These are phyloP conservation scores for Galago senegalensis DNA, from an alignment of 2,797 vertebrate genomes.

Conservation along the genomic window DNA sequence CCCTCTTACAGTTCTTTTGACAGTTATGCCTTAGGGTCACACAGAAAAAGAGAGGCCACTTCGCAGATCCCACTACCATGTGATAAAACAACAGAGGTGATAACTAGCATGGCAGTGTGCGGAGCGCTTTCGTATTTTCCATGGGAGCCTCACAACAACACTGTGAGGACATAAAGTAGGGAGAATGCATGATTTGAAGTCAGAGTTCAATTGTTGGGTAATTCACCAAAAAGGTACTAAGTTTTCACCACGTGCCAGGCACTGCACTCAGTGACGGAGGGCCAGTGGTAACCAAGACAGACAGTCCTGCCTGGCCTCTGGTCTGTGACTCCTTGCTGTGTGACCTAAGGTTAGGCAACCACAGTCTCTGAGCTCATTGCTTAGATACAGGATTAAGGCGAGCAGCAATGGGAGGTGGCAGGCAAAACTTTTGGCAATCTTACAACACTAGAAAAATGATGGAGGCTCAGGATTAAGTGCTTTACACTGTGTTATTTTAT, in stretches of 20 bases:
- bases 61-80: too few relatives aligned
- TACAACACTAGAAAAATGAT: neutral
- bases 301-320: neutral
- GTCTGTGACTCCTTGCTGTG: neutral
- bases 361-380: neutral
- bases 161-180: neutral
- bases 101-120: neutral
- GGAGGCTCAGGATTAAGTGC: neutral
- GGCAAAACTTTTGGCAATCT: neutral
- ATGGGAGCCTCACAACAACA: neutral
- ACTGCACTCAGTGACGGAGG: neutral
- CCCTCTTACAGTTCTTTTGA: neutral
- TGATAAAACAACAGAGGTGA: neutral
- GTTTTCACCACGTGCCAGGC: neutral
- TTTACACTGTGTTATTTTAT: neutral
- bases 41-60: too few relatives aligned
- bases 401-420: neutral
- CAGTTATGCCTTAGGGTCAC: neutral
- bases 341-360: neutral
- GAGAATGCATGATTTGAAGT: neutral
- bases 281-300: neutral
- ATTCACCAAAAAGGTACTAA: neutral
- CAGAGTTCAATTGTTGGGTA: neutral
- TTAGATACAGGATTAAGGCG: neutral
- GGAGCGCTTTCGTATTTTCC: neutral